Conservation (phyloP, 2,888 invertebrate species). For the Ceramica pisi region DNA sequence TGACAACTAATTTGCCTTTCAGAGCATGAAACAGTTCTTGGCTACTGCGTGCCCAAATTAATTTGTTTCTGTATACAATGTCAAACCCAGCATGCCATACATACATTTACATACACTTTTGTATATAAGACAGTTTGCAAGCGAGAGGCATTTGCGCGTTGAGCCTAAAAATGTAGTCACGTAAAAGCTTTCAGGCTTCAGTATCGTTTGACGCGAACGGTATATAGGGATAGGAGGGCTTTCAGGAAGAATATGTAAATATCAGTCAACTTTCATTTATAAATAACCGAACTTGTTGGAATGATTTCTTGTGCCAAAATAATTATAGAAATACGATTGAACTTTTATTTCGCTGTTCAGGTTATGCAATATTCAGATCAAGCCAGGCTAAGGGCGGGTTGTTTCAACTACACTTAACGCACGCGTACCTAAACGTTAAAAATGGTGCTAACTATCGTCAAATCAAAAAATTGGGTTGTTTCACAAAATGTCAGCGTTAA, state of each 20-base stretch:
- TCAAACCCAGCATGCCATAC: neutral
- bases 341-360: neutral
- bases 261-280: neutral
- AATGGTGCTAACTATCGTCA: no score
- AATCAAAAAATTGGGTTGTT: no score
- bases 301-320: neutral
- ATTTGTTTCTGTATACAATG: neutral
- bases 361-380: neutral
- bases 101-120: slow-evolving; percentile 5
- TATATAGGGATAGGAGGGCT: neutral
- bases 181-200: slow-evolving; percentile 41
- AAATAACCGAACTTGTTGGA: neutral
- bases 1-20: neutral
- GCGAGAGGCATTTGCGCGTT: slow-evolving; percentile 23
- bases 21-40: neutral
- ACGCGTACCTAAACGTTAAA: no score
- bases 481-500: no score
- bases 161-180: slow-evolving; percentile 24
- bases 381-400: no score
- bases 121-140: slow-evolving; percentile 18
- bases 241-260: slow-evolving; percentile 15
- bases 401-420: no score
- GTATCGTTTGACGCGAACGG: slow-evolving; percentile 25
- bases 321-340: neutral
- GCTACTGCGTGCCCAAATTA: neutral